Percentiles rank a stretch among this genome's conserved stretches.
Conservation (phyloP, 2,888 invertebrate species). For the Chymomyza procnemis region DNA sequence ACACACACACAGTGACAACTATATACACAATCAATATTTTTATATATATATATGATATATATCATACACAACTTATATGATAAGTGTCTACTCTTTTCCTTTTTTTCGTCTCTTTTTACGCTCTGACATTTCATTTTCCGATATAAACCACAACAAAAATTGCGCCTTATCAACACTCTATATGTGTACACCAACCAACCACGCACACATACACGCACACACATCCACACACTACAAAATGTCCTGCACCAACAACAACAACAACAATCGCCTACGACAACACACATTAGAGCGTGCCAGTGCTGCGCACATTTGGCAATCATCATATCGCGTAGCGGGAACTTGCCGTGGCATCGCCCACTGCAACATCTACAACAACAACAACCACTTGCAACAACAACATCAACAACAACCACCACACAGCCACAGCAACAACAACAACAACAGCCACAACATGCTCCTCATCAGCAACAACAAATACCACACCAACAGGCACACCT, state of each 20-base stretch:
- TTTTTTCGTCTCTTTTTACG: constrained; percentile 71
- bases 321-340: constrained; percentile 80
- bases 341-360: constrained; percentile 65
- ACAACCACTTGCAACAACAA: constrained; percentile 42
- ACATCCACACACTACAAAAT: neutral
- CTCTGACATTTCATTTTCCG: constrained; percentile 72
- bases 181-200: constrained; percentile 30
- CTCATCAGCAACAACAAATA: constrained; percentile 55
- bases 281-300: constrained; percentile 77
- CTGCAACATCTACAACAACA: constrained; percentile 59
- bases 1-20: constrained; percentile 36
- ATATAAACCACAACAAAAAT: constrained; percentile 43
- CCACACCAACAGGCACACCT: constrained; percentile 72
- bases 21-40: constrained; percentile 36
- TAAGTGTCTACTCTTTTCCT: constrained; percentile 73
- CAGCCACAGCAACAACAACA: constrained; percentile 34
- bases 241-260: neutral
- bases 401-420: constrained; percentile 29
- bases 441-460: constrained; percentile 46
- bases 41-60: constrained; percentile 57
- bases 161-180: constrained; percentile 11
- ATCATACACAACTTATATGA: constrained; percentile 71
- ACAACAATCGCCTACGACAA: neutral
- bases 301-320: constrained; percentile 79
- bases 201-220: constrained; percentile 20